phyloP scores from a whole-genome alignment of 1,140 invertebrate species.

The Caligus rogercresseyi region DNA sequence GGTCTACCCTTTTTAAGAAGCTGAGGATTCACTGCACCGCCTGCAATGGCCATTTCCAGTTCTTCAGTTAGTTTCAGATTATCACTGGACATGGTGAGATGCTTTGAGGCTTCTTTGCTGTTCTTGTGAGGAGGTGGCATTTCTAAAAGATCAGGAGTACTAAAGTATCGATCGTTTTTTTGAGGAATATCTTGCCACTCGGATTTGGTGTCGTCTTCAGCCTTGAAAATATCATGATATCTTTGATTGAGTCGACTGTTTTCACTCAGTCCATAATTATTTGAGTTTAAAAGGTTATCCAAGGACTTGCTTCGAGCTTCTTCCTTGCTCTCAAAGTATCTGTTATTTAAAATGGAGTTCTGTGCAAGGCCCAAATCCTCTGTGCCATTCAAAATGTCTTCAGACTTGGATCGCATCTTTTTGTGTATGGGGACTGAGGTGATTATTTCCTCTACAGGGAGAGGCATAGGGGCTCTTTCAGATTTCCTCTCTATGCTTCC shows the following conservation, averaged over 20 bases:
- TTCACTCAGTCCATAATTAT: constrained; percentile 12
- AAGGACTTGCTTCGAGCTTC: constrained; percentile 52
- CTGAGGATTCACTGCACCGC: too few relatives aligned
- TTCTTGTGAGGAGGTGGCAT: background rate
- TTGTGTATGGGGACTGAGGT: background rate
- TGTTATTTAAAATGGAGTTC: constrained; percentile 64
- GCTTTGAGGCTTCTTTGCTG: background rate
- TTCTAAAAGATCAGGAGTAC: constrained; percentile 17
- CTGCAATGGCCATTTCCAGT: background rate
- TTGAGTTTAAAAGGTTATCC: constrained; percentile 49
- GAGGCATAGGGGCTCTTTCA: background rate
- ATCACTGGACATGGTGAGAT: background rate
- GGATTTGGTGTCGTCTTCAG: background rate
- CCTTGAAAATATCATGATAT: constrained; percentile 6
- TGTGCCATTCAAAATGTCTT: background rate
- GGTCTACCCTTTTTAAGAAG: background rate
- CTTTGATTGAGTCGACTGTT: constrained; percentile 13
- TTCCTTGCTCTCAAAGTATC: constrained; percentile 58
- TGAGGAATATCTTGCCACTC: constrained; percentile 23
- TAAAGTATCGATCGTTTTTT: constrained; percentile 22
- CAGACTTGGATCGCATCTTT: background rate
- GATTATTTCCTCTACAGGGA: background rate
- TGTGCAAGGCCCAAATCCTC: constrained; percentile 40
- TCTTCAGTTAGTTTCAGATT: background rate
- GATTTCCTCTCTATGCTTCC: background rate